phyloP scores from a whole-genome alignment of 1,140 invertebrate species.

The Medauroidea extradentata region DNA sequence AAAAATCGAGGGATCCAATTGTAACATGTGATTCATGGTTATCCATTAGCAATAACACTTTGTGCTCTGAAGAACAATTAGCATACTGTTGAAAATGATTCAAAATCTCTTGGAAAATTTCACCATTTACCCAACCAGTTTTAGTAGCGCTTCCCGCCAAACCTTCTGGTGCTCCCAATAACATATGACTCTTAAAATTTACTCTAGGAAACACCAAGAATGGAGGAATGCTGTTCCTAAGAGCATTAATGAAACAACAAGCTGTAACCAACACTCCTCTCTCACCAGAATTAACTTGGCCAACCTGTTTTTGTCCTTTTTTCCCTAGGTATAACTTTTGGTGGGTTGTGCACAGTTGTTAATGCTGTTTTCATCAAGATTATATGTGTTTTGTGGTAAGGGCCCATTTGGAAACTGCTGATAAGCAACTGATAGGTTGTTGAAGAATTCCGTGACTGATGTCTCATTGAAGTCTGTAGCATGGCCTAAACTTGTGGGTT shows the following conservation, averaged over 20 bases:
- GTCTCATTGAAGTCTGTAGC: too few species aligned
- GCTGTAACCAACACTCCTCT: conserved; percentile 44
- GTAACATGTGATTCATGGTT: conserved; percentile 39
- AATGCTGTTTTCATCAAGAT: not conserved
- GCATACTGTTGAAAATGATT: conserved; percentile 40
- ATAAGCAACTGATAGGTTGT: too few species aligned
- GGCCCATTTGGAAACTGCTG: too few species aligned
- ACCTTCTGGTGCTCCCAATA: conserved; percentile 34
- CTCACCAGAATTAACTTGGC: conserved; percentile 41
- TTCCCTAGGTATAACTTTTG: conserved; percentile 15
- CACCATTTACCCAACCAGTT: conserved; percentile 39
- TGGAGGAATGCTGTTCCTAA: conserved; percentile 36
- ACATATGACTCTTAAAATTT: conserved; percentile 34
- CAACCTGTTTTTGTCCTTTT: conserved; percentile 44
- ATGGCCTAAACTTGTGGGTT: too few species aligned
- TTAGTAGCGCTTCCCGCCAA: conserved; percentile 26
- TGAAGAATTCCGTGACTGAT: too few species aligned
- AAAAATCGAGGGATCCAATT: conserved; percentile 30
- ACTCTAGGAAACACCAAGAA: conserved; percentile 39
- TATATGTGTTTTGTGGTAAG: not conserved
- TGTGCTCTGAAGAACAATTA: conserved; percentile 27
- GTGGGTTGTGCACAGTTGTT: not conserved
- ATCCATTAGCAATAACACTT: conserved; percentile 41
- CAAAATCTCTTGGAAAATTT: conserved; percentile 32
- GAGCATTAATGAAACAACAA: conserved; percentile 35